A percentile compares a stretch with the other conserved stretches of the same genome.
Evolutionary conservation across 2,888 invertebrate species (phyloP).

Genomic region (Palloptera scutellata): DNA sequence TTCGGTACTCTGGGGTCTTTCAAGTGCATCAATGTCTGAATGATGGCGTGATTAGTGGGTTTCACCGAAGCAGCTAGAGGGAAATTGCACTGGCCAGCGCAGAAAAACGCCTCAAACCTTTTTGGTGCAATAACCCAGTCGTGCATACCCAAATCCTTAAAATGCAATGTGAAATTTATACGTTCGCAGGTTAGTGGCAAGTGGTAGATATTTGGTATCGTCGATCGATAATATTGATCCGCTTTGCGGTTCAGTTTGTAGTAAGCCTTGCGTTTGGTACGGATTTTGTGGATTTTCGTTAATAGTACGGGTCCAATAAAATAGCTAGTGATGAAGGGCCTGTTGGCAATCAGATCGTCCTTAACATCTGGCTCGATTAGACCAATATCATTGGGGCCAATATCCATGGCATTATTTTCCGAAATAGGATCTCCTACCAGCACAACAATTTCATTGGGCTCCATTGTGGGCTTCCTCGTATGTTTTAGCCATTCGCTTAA

Average conservation of each 20-base stretch:
- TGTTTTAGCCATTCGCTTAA: slow-evolving; percentile 76
- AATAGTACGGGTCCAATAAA: slow-evolving; percentile 75
- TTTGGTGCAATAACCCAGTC: slow-evolving; percentile 96
- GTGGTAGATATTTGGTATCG: neutral
- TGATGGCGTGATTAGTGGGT: slow-evolving; percentile 95
- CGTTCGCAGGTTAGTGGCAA: slow-evolving; percentile 79
- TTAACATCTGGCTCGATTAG: slow-evolving; percentile 68
- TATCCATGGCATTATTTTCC: slow-evolving; percentile 63
- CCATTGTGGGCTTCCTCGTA: slow-evolving; percentile 31
- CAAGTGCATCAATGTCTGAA: slow-evolving; percentile 88
- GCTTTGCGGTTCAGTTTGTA: slow-evolving; percentile 25
- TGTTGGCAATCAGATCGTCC: slow-evolving; percentile 72
- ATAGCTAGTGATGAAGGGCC: slow-evolving; percentile 92
- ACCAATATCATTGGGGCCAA: slow-evolving; percentile 76
- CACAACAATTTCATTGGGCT: slow-evolving; percentile 45
- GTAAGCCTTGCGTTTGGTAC: slow-evolving; percentile 64
- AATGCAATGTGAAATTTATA: slow-evolving; percentile 89
- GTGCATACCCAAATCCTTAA: slow-evolving; percentile 87
- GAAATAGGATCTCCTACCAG: slow-evolving; percentile 66
- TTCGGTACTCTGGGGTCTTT: slow-evolving; percentile 85
- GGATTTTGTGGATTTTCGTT: slow-evolving; percentile 61
- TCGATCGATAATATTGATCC: neutral
- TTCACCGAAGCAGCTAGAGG: slow-evolving; percentile 92
- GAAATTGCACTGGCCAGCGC: slow-evolving; percentile 92
- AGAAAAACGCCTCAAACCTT: slow-evolving; percentile 92